phyloP scores from a whole-genome alignment of 2,797 vertebrate species.

The Protonibea diacanthus region DNA sequence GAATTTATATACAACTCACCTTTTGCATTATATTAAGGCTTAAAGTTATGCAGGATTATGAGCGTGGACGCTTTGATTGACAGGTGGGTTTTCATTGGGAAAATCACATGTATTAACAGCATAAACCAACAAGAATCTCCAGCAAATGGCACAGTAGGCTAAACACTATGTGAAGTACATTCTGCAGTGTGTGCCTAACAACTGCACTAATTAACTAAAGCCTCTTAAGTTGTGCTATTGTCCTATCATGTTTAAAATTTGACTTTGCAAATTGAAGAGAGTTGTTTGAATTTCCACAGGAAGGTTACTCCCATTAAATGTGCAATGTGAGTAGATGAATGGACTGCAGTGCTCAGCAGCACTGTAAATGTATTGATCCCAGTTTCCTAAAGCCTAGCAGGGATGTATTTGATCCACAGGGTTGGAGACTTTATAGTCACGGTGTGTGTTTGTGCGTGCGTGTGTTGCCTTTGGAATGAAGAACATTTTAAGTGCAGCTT shows the following conservation, averaged over 20 bases:
- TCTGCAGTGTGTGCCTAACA: constrained; percentile 6
- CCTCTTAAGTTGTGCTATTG: constrained; percentile 43
- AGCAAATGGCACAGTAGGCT: background rate
- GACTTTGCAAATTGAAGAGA: constrained; percentile 66
- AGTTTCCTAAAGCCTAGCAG: constrained; percentile 71
- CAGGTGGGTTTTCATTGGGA: no score
- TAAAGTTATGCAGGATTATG: no score
- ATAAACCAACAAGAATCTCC: background rate
- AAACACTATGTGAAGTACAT: constrained; percentile 16
- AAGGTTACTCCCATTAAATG: constrained; percentile 72
- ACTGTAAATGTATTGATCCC: constrained; percentile 83
- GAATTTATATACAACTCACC: no score
- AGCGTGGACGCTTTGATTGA: no score
- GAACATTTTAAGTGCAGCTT: constrained; percentile 44
- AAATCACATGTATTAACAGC: background rate
- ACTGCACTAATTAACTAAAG: constrained; percentile 57
- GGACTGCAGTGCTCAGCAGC: constrained; percentile 75
- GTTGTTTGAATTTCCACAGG: constrained; percentile 67
- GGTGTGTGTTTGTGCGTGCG: constrained; percentile 46
- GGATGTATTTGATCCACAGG: constrained; percentile 72
- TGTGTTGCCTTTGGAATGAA: constrained; percentile 34
- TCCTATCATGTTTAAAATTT: constrained; percentile 60
- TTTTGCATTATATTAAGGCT: no score
- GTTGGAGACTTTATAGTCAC: constrained; percentile 59
- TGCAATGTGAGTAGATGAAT: constrained; percentile 79